Evolutionary conservation across 2,113 vertebrate species (phyloP).

Genomic region (Anas platyrhynchos): DNA sequence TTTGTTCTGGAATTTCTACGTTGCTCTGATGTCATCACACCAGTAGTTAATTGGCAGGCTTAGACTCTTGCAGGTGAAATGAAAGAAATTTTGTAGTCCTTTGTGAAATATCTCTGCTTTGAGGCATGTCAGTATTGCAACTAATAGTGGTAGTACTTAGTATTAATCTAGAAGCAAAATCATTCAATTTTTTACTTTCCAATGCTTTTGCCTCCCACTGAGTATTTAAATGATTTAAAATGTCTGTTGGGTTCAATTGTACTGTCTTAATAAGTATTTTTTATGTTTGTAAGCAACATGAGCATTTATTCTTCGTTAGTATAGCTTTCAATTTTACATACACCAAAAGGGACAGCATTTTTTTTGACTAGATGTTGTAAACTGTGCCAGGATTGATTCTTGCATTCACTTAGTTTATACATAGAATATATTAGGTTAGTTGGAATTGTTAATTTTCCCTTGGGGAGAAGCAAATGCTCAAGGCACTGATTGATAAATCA

Average conservation of each 20-base stretch:
- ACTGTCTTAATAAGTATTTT: conserved; percentile 74
- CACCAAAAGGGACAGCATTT: conserved; percentile 56
- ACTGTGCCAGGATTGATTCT: conserved; percentile 75
- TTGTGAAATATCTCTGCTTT: conserved; percentile 43
- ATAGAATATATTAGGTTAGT: conserved; percentile 83
- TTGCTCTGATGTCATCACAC: conserved; percentile 32
- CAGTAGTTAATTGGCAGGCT: conserved; percentile 36
- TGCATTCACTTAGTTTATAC: conserved; percentile 74
- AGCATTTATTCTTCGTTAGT: conserved; percentile 72
- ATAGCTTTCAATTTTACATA: conserved; percentile 71
- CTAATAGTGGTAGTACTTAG: conserved; percentile 56
- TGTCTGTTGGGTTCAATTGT: conserved; percentile 66
- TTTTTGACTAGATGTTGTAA: conserved; percentile 62
- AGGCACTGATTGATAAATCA: conserved; percentile 96
- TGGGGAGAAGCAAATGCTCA: conserved; percentile 82
- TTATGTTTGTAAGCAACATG: conserved; percentile 56
- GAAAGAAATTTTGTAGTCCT: conserved; percentile 38
- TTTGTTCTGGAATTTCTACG: background rate
- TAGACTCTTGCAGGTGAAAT: conserved; percentile 27
- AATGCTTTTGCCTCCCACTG: conserved; percentile 58
- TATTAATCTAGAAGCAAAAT: conserved; percentile 73
- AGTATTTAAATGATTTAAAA: conserved; percentile 68
- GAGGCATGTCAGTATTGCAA: conserved; percentile 37
- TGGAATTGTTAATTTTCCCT: conserved; percentile 86
- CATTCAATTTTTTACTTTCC: conserved; percentile 68